Evolutionary conservation across 92 coral and sea anemone species (phyloP).

Genomic region (Plumapathes pennacea): DNA sequence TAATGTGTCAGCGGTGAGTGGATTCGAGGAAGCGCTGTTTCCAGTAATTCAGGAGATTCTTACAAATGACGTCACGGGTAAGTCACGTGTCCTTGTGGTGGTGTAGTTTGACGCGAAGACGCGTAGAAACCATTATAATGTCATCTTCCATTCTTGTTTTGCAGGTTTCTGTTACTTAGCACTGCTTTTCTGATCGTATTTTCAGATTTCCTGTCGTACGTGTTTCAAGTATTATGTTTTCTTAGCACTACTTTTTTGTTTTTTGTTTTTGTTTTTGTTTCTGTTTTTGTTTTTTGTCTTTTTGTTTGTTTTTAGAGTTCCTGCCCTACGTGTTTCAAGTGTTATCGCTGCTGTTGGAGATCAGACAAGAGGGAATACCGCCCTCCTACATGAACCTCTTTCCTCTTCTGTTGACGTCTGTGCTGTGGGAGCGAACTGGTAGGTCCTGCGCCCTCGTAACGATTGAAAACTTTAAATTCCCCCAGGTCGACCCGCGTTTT

Average conservation of each 20-base stretch:
- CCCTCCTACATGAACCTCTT: conserved; percentile 76
- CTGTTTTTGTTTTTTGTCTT: not conserved
- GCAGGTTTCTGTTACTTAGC: too few species aligned
- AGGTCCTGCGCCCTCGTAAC: not conserved
- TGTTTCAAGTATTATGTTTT: too few species aligned
- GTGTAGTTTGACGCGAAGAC: not conserved
- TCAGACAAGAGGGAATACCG: conserved; percentile 82
- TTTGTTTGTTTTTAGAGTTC: conserved; percentile 61
- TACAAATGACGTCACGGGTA: conserved; percentile 91
- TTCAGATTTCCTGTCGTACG: too few species aligned
- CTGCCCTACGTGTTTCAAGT: conserved; percentile 98
- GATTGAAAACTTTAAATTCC: not conserved
- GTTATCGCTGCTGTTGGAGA: conserved; percentile 83
- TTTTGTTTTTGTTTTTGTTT: too few species aligned
- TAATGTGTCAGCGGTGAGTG: conserved; percentile 54
- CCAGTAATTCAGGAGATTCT: conserved; percentile 91
- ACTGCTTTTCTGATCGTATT: too few species aligned
- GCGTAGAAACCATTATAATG: too few species aligned
- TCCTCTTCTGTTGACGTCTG: conserved; percentile 77
- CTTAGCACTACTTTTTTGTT: too few species aligned
- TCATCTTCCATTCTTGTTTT: too few species aligned
- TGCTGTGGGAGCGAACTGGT: conserved; percentile 98
- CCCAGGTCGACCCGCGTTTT: not conserved
- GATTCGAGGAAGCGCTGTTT: conserved; percentile 80
- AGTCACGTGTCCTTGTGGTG: not conserved